A percentile compares a stretch with the other conserved stretches of the same genome.
Conservation (phyloP, 2,797 vertebrate species). For the Miichthys miiuy region DNA sequence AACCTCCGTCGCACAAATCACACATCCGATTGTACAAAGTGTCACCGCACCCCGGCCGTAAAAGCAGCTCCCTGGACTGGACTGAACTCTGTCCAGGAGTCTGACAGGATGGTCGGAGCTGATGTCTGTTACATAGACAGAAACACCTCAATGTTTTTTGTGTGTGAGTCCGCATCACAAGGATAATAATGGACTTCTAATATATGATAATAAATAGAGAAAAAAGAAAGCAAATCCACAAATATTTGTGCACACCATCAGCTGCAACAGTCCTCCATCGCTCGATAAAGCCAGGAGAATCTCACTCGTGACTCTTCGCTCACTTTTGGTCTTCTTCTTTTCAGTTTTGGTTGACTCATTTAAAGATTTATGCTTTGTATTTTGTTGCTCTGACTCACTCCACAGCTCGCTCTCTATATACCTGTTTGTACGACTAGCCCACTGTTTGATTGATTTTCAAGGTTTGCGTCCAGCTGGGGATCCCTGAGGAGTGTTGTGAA, state of each 20-base stretch:
- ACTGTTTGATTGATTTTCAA: not conserved
- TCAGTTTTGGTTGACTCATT: not conserved
- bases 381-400: not conserved
- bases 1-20: no score
- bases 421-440: not conserved
- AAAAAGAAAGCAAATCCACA: no score
- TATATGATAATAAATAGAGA: no score
- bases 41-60: no score
- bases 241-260: not conserved
- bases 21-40: no score
- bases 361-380: not conserved
- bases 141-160: no score
- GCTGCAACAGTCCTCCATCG: not conserved
- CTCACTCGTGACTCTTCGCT: not conserved
- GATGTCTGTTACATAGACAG: no score
- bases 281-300: not conserved
- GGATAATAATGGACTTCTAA: no score
- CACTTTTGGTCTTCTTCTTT: not conserved
- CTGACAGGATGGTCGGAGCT: no score
- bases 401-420: not conserved
- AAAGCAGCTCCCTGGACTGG: no score
- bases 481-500: constrained; percentile 33
- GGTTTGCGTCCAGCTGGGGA: constrained; percentile 20
- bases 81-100: no score
- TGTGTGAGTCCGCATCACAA: no score